Base-by-base conservation (phyloP, 1,140 invertebrate genomes). In the Orius insidiosus region DNA sequence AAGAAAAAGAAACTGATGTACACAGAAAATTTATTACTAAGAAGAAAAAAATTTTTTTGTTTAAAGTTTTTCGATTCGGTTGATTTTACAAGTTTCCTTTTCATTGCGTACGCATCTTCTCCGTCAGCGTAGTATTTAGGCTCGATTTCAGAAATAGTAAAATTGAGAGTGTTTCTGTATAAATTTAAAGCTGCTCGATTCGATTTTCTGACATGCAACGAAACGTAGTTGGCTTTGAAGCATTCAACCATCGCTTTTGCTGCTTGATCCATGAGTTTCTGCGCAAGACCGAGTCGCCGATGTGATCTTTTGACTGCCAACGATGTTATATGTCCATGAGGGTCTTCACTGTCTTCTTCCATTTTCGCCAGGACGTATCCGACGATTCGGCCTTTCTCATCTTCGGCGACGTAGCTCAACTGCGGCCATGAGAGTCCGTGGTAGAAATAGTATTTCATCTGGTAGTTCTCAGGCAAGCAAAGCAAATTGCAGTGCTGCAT, bases 381-480 rank as follows among this genome's bases (percentile, higher is more conserved):
- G 38, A 98, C 41, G 41, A 43, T 43, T 43, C 31, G 41, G 31
- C 41, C 41, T 43, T 89, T 88, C 59, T 94, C 86, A 70, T 98
- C 93, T 67, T 98, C 95, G n/a, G 95, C 96, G 11, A 99, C 94
- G 65, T 97, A 99, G 56, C 92, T 96, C 1, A 99, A 67, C 63
- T 98, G 94, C 1, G 96, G 96, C 95, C 95, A 99, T 0, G 92
- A 96, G 0, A 99, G 69, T 2, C 93, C 93, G 68, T 98, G 95
- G 59, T 98, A 98, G 56, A 99, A 88, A 61, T 99, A 99, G 63
- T 99, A 99, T 68, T 99, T 99, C 90, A 99, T 97, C 63, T 98
- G 94, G 67, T 99, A 99, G 64, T 99, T 99, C 67, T 99, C 96
- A 9, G 96, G 96, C 52, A 99, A 65, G 63, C 96, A 99, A 32